Evolutionary conservation across 2,113 vertebrate genomes (phyloP), one percentile per base, ranked within the genome.

Genomic region (Pollimyrus isidori): DNA sequence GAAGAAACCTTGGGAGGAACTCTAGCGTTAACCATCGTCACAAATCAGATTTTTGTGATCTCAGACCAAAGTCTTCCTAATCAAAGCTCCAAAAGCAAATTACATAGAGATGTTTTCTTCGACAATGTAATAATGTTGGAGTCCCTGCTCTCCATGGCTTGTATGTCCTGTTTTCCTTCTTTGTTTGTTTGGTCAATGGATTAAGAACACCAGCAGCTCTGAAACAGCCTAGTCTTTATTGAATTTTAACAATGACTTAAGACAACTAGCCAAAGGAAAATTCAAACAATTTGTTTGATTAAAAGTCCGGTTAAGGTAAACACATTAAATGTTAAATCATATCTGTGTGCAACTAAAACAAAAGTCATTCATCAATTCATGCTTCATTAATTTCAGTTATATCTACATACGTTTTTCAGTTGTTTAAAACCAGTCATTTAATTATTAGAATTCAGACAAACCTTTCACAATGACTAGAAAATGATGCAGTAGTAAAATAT

Each of bases 401-500:
- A 95, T 95, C 94, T 95, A 93, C 94, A 96, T 91, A 92, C 91
- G 89, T 94, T 30, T 92, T 94, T 95, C 95, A 96, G 94, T 91
- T 92, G 94, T 95, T 94, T 96, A 94, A 93, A 92, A 92, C 92
- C 88, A 94, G 93, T 90, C 90, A 92, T 93, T 96, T 97, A 90
- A 92, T 93, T 76, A 96, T 96, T 96, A 94, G 93, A 97, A 96
- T 95, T 92, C 94, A 96, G 96, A 93, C 94, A 95, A 94, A 96
- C 95, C 94, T 92, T 92, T 89, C 84, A 86, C 93, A 94, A 91
- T 94, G 95, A 96, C 97, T 98, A 98, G 95, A 97, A 97, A 96
- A 94, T 91, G 95, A 96, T 93, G 94, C 93, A 92, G 95, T 96
- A 96, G 96, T 98, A 96, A 97, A 97, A 98, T 98, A 98, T 98